Conservation (phyloP, 2,888 invertebrate species). For the Apamea monoglypha region DNA sequence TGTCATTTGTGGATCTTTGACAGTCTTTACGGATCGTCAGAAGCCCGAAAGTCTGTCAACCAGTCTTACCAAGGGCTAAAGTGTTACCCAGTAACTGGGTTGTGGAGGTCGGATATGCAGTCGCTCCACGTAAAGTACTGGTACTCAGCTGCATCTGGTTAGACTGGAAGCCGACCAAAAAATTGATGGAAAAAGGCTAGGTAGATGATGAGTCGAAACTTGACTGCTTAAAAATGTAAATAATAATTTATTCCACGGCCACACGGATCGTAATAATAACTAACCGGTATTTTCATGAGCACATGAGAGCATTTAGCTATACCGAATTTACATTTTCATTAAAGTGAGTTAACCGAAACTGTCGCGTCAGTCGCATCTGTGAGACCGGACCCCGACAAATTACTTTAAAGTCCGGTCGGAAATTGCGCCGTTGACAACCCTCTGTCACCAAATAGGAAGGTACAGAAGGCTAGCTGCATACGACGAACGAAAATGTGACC, state of each 20-base stretch:
- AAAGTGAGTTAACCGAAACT: conserved; percentile 37
- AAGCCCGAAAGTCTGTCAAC: too few species aligned
- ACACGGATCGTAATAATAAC: not conserved
- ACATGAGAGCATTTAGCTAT: conserved; percentile 17
- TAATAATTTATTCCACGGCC: not conserved
- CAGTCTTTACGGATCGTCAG: too few species aligned
- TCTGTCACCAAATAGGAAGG: not conserved
- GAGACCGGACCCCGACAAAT: conserved; percentile 42
- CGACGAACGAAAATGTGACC: not conserved
- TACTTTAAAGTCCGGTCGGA: conserved; percentile 52
- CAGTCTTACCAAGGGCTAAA: too few species aligned
- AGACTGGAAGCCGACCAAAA: too few species aligned
- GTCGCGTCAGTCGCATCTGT: conserved; percentile 25
- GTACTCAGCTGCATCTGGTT: too few species aligned
- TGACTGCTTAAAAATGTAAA: not conserved
- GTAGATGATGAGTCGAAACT: too few species aligned
- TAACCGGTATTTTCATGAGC: not conserved
- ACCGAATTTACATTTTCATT: conserved; percentile 47
- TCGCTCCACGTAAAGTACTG: too few species aligned
- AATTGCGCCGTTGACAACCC: conserved; percentile 35
- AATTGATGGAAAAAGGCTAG: too few species aligned
- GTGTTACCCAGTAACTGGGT: too few species aligned
- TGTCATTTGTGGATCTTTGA: too few species aligned
- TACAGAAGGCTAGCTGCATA: not conserved
- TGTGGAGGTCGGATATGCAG: too few species aligned